Base-by-base conservation (phyloP, 2,888 invertebrate species). In the Ophonus ardosiacus region DNA sequence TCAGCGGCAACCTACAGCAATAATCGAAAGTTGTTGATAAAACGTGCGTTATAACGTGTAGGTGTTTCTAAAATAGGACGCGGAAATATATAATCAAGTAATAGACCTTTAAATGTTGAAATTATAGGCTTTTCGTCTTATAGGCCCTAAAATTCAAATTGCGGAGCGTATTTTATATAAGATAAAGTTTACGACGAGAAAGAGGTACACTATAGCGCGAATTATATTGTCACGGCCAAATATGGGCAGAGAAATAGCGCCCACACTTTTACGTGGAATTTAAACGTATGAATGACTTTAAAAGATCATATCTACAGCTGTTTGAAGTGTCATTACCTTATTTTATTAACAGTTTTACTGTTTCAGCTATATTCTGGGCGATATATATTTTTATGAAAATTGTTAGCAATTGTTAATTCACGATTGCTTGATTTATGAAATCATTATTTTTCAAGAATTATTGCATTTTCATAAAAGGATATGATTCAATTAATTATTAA, bases 1-100 rank as follows among this genome's bases (percentile, higher is more conserved):
- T 10, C 15, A 68, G 56, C 24, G 17, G 18, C 74, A 74, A 74
- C 82, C 82, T 59, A 82, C 81, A 74, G 59, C 40, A 71, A 74
- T 74, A 82, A 82, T 82, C 59, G 82, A 82, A 82, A 82, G 82
- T 82, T 71, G 82, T 82, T 82, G 71, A 82, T 82, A 82, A 13
- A 82, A 38, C 57, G 40, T 81, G 61, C 43, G 63, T 81, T 82
- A 7, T 43, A 56, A 40, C 38, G 82, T 82, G 82, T 82, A 82
- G 82, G 82, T 82, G 82, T 82, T 31, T 24, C 74, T 59, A 82
- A 82, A 81, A 82, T 74, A 82, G 82, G 82, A 82, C 82, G 24
- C 74, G 74, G 74, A 74, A 82, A 82, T 21, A 38, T 38, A 71
- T 10, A 74, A 59, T 71, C 71, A 82, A 59, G 71, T 74, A 15